A percentile compares a stretch with the other conserved stretches of the same genome.
Evolutionary conservation across 2,888 invertebrate species (phyloP).

Genomic region (Philopedon plagiatum): DNA sequence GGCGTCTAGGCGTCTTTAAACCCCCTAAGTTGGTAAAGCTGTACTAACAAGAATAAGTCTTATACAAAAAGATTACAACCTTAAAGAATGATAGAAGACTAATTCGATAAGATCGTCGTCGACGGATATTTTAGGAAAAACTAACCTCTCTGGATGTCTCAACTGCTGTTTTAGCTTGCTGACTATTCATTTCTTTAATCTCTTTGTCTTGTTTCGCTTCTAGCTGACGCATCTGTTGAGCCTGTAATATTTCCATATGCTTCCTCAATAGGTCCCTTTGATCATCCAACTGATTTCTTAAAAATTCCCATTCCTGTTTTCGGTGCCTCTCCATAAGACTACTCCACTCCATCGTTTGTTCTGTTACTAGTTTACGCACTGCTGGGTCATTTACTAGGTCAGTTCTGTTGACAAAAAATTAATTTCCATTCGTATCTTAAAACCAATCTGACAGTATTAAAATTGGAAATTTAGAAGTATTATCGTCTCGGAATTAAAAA

Average conservation of each 20-base stretch:
- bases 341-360: conserved; percentile 96
- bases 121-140: too few relatives aligned
- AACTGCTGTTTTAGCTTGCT: conserved; percentile 96
- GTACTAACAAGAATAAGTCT: too few relatives aligned
- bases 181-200: conserved; percentile 94
- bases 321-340: conserved; percentile 89
- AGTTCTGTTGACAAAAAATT: conserved; percentile 84
- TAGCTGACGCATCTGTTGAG: conserved; percentile 89
- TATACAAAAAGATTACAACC: too few relatives aligned
- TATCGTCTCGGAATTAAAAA: too few relatives aligned
- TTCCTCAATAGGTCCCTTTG: conserved; percentile 79
- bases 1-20: too few relatives aligned
- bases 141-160: conserved; percentile 95
- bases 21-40: too few relatives aligned
- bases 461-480: too few relatives aligned
- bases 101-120: too few relatives aligned
- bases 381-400: conserved; percentile 84
- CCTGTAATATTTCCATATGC: conserved; percentile 88
- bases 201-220: conserved; percentile 94
- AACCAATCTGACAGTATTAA: too few relatives aligned
- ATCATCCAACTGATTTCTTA: conserved; percentile 88
- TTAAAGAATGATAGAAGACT: too few relatives aligned
- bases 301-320: conserved; percentile 86
- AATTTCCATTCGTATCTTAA: too few relatives aligned
- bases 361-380: conserved; percentile 87